Conservation (phyloP, 2,888 invertebrate species). For the Eupithecia pulchellata region DNA sequence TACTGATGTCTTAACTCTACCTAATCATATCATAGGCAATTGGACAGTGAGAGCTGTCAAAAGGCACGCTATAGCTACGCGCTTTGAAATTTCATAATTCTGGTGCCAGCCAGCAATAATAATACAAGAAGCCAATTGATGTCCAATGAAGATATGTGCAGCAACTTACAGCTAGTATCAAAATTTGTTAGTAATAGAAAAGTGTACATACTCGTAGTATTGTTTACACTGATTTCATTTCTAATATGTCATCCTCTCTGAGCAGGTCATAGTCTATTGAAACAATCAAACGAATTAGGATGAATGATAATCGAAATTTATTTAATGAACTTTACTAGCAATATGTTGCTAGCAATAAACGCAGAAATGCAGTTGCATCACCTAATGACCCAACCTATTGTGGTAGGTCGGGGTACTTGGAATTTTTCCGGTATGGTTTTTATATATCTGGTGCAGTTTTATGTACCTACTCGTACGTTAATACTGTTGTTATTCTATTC, state of each 20-base stretch:
- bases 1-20: background rate
- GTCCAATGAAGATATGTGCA: slow-evolving; percentile 3
- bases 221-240: background rate
- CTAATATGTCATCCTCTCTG: background rate
- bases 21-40: background rate
- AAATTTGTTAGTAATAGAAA: background rate
- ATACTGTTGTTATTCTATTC: slow-evolving; percentile 49
- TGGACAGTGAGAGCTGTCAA: background rate
- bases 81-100: background rate
- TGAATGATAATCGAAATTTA: background rate
- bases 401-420: slow-evolving; percentile 50
- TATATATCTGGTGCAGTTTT: slow-evolving; percentile 52
- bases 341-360: background rate
- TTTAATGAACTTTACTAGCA: background rate
- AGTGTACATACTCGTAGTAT: background rate
- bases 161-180: background rate
- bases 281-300: background rate
- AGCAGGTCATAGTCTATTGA: background rate
- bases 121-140: slow-evolving; percentile 14
- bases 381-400: slow-evolving; percentile 37
- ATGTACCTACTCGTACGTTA: slow-evolving; percentile 15
- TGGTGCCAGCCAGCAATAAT: background rate
- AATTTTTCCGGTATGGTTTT: slow-evolving; percentile 36
- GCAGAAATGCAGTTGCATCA: background rate
- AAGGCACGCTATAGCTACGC: background rate